phyloP scores from a whole-genome alignment of 2,113 vertebrate genomes.

The Malurus melanocephalus region DNA sequence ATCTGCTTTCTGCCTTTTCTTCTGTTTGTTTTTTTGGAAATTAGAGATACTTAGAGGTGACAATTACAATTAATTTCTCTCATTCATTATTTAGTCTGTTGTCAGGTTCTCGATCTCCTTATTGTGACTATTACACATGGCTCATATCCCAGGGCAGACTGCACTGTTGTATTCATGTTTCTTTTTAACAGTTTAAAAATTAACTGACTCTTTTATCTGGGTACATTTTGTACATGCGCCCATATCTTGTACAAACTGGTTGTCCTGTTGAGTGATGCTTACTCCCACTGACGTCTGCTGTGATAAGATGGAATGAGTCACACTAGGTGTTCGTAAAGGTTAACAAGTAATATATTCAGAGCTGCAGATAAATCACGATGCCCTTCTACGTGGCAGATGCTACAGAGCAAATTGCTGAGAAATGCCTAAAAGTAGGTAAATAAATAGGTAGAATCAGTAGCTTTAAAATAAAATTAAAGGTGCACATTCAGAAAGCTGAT shows the following conservation, averaged over 20 bases:
- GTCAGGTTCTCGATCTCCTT: background rate
- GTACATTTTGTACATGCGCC: background rate
- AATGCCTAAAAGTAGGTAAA: conserved; percentile 42
- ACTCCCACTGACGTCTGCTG: conserved; percentile 58
- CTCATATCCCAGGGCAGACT: background rate
- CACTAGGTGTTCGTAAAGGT: conserved; percentile 62
- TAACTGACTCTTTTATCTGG: conserved; percentile 16
- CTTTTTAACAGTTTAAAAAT: conserved; percentile 16
- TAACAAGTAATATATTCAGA: conserved; percentile 63
- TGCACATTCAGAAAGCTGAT: background rate
- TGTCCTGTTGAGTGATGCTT: conserved; percentile 54
- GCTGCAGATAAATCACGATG: conserved; percentile 42
- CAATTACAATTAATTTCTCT: background rate
- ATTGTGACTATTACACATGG: background rate
- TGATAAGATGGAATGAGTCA: conserved; percentile 65
- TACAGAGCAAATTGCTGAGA: conserved; percentile 22
- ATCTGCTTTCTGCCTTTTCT: background rate
- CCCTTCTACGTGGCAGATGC: conserved; percentile 41
- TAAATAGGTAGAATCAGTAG: conserved; percentile 17
- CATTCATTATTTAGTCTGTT: background rate
- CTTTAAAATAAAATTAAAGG: conserved; percentile 23
- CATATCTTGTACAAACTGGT: conserved; percentile 28
- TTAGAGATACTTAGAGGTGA: background rate
- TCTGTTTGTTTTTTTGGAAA: background rate
- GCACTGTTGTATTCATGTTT: background rate